These are phyloP conservation scores for Hydra vulgaris DNA, from an alignment of 30 jellyfish, hydroid and myxozoan genomes.

Conservation along the genomic window DNA sequence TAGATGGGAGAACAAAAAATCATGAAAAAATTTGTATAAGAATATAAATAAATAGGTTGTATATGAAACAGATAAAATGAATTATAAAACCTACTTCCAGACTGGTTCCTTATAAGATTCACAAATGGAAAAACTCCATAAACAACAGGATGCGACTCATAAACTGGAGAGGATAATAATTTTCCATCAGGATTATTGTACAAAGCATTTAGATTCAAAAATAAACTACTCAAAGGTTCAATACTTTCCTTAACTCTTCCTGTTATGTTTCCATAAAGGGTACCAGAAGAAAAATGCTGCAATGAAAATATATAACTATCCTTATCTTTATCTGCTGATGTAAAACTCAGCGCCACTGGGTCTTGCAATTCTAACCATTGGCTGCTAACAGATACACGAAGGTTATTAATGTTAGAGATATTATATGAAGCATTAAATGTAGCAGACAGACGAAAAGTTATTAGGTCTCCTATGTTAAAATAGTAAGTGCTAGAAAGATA, in stretches of 20 bases:
- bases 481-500: slow-evolving; percentile 32
- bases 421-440: slow-evolving; percentile 37
- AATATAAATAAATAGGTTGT: no score
- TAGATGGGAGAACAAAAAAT: no score
- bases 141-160: slow-evolving; percentile 42
- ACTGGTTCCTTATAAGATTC: slow-evolving; percentile 29
- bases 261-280: slow-evolving; percentile 33
- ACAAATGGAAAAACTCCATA: slow-evolving; percentile 74
- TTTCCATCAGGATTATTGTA: slow-evolving; percentile 28
- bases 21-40: no score
- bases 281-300: slow-evolving; percentile 22
- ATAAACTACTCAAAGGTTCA: slow-evolving; percentile 49
- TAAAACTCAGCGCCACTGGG: slow-evolving; percentile 15
- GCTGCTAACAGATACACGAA: slow-evolving; percentile 25
- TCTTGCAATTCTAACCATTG: slow-evolving; percentile 18
- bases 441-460: slow-evolving; percentile 24
- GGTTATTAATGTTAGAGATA: slow-evolving; percentile 3
- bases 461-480: slow-evolving; percentile 48
- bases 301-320: slow-evolving; percentile 10
- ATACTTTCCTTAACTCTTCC: slow-evolving; percentile 43
- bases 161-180: neutral
- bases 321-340: slow-evolving; percentile 4
- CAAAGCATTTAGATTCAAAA: slow-evolving; percentile 28
- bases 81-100: slow-evolving; percentile 19
- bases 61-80: neutral